Conservation (phyloP, 35 echinoderm and acorn worm species). For the Patiria miniata region DNA sequence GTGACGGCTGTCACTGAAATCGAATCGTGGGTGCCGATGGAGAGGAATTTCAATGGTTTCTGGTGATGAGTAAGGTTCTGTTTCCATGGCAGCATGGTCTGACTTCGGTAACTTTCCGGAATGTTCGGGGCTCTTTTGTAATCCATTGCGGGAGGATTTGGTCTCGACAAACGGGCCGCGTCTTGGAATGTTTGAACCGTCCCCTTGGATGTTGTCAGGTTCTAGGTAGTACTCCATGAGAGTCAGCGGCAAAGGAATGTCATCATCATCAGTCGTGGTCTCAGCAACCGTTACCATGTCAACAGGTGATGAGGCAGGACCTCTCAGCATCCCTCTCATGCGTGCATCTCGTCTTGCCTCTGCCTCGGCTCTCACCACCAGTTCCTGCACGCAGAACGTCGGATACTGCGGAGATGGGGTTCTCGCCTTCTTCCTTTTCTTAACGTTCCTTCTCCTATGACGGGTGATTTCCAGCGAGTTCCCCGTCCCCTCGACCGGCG, state of each 20-base stretch:
- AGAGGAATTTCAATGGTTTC: too few relatives aligned
- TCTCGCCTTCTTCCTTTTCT: background rate
- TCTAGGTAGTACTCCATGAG: background rate
- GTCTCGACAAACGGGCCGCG: too few relatives aligned
- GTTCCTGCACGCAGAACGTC: constrained; percentile 5
- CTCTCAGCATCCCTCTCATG: background rate
- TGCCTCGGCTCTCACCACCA: constrained; percentile 4
- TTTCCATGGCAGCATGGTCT: too few relatives aligned
- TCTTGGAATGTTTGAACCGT: too few relatives aligned
- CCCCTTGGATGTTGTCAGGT: background rate
- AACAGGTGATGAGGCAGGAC: background rate
- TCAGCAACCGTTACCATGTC: background rate
- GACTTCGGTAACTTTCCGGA: too few relatives aligned
- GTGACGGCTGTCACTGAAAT: too few relatives aligned
- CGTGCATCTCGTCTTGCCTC: background rate
- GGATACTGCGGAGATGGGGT: background rate
- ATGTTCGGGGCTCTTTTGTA: too few relatives aligned
- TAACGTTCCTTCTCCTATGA: background rate
- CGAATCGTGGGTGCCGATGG: too few relatives aligned
- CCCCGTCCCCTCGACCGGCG: background rate
- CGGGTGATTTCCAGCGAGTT: background rate
- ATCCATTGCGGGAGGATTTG: too few relatives aligned
- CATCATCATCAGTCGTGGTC: background rate
- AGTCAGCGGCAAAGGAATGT: background rate
- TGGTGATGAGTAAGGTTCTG: too few relatives aligned